Percentiles rank a stretch among this genome's conserved stretches.
phyloP scores from a whole-genome alignment of 2,113 vertebrate genomes.

The Agapornis roseicollis region DNA sequence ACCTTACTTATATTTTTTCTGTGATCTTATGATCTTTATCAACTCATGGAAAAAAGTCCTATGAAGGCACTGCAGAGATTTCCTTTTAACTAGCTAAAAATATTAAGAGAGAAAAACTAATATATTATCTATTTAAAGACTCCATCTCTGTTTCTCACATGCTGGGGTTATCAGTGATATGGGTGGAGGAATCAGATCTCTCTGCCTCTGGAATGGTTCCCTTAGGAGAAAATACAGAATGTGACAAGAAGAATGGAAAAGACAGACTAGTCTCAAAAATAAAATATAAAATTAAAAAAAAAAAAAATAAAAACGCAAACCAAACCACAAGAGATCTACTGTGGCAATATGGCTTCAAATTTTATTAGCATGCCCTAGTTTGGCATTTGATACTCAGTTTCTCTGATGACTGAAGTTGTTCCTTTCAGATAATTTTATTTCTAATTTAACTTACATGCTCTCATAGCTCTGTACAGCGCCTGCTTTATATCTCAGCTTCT shows the following conservation, averaged over 20 bases:
- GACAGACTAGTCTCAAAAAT: background rate
- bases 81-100: background rate
- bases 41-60: background rate
- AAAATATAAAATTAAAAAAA: background rate
- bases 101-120: background rate
- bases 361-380: background rate
- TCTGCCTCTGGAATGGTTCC: background rate
- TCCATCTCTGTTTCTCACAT: background rate
- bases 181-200: background rate
- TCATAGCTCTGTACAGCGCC: background rate
- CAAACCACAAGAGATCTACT: background rate
- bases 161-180: background rate
- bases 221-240: background rate
- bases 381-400: background rate
- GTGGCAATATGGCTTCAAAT: background rate
- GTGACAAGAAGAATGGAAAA: background rate
- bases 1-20: background rate
- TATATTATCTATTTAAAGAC: background rate
- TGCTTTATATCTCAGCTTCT: slow-evolving; percentile 40
- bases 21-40: background rate
- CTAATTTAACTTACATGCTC: background rate
- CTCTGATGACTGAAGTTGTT: background rate
- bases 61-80: background rate
- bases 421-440: background rate
- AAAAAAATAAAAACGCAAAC: too few relatives aligned